Conservation (phyloP, 2,888 invertebrate genomes). For the Hartigia nigra region DNA sequence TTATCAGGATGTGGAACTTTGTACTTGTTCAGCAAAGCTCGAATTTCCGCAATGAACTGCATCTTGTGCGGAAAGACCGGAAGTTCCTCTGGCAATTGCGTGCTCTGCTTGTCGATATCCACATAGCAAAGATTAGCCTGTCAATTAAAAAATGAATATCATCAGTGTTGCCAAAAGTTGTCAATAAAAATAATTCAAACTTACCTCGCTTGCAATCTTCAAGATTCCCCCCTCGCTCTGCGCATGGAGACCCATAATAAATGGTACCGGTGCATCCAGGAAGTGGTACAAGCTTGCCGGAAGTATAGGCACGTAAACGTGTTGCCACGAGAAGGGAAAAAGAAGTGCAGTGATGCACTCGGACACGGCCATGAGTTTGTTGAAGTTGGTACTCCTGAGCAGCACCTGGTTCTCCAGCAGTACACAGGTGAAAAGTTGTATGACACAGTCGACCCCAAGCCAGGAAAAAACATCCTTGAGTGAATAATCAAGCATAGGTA, state of each 20-base stretch:
- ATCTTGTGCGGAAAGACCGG: conserved; percentile 92
- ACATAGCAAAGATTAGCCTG: conserved; percentile 95
- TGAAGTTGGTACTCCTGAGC: conserved; percentile 92
- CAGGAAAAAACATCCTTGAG: conserved; percentile 88
- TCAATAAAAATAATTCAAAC: conserved; percentile 16
- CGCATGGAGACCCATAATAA: conserved; percentile 90
- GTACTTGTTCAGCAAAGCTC: conserved; percentile 74
- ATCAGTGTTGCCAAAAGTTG: conserved; percentile 2
- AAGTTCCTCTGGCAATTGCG: conserved; percentile 95
- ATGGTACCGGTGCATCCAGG: conserved; percentile 98
- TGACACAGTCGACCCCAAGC: conserved; percentile 91
- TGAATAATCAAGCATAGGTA: conserved; percentile 95
- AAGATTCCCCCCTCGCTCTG: conserved; percentile 64
- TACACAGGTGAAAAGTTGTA: conserved; percentile 94
- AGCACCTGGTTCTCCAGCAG: conserved; percentile 97
- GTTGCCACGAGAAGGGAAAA: conserved; percentile 97
- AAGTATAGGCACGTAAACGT: conserved; percentile 98
- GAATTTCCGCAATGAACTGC: conserved; percentile 87
- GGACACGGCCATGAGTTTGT: conserved; percentile 95
- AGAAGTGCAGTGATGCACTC: conserved; percentile 91
- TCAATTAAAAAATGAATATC: conserved; percentile 7
- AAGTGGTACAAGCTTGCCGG: conserved; percentile 96
- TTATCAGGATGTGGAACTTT: conserved; percentile 63
- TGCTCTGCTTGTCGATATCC: conserved; percentile 92
- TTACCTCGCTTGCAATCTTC: conserved; percentile 67